Evolutionary conservation across 2,888 invertebrate species (phyloP), one percentile per base, ranked within the genome.

Genomic region (Caenorhabditis doughertyi): DNA sequence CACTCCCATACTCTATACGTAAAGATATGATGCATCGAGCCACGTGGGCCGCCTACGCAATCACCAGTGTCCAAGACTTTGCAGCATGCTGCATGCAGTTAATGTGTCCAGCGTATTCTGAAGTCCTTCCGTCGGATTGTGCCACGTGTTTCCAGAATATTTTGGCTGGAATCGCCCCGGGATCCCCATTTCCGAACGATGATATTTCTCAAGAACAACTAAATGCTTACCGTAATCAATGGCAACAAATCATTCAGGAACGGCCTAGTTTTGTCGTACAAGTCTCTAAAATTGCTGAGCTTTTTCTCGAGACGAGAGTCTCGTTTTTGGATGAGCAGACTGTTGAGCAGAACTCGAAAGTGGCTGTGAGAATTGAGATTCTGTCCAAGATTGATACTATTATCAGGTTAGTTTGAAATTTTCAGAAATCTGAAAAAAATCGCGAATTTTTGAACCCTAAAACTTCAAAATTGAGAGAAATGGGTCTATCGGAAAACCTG

Each of bases 31-130:
- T 86, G 65, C 82, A 84, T 44, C 74, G 79, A 21, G 79, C 83
- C 25, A 58, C 80, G 11, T 86, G 86, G 84, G 84, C 86, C 3
- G 68, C 83, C 4, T 85, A 85, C 49, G 79, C 73, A 0, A 74
- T 74, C 23, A 79, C 84, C 0, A 62, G 76, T 25, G 39, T 84
- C 21, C 51, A 81, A 47, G 86, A 86, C 25, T 86, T 73, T 32
- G 79, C 68, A 1, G 71, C 67, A 29, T 83, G 84, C 21, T 74
- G 83, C 35, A 44, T 86, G 27, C 86, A 86, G 42, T 18, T 84
- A 18, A 79, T 83, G 70, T 49, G 72, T 27, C 70, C 74, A 0
- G 49, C n/a, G 0, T 76, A 79, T 55, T n/a, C 73, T 23, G 44
- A 51, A 55, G 27, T 60, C 0, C 56, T 82, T 7, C 72, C 67